A percentile compares a stretch with the other conserved stretches of the same genome.
Evolutionary conservation across 2,888 invertebrate species (phyloP).

Genomic region (Nineta flava): DNA sequence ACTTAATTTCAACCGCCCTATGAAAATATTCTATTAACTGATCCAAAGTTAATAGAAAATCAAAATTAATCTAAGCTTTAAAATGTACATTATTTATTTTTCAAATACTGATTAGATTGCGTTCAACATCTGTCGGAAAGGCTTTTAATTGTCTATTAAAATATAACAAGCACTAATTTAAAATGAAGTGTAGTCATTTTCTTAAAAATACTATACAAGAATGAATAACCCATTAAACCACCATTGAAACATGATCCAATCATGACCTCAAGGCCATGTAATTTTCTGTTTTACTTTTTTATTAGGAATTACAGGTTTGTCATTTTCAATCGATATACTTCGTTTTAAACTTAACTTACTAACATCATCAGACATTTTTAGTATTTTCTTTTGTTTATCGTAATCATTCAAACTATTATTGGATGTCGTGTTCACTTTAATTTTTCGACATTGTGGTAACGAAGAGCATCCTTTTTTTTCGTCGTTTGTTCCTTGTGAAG

Average conservation of each 20-base stretch:
- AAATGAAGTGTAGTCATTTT: background rate
- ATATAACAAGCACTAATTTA: too few relatives aligned
- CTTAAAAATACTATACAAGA: background rate
- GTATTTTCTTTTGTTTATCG: background rate
- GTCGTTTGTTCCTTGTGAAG: background rate
- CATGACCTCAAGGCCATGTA: background rate
- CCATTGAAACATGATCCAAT: background rate
- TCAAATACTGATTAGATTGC: too few relatives aligned
- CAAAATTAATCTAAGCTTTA: too few relatives aligned
- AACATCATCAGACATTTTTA: background rate
- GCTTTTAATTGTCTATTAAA: too few relatives aligned
- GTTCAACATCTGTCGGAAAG: too few relatives aligned
- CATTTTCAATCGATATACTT: background rate
- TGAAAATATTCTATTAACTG: too few relatives aligned
- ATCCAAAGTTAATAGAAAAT: too few relatives aligned
- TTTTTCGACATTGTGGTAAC: background rate
- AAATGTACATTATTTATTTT: too few relatives aligned
- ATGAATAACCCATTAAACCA: background rate
- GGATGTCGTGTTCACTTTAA: background rate
- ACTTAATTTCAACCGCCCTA: too few relatives aligned
- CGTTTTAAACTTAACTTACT: background rate
- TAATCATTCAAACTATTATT: background rate
- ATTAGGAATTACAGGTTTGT: background rate
- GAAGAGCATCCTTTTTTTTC: too few relatives aligned
- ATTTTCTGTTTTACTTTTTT: background rate